A percentile compares a stretch with the other conserved stretches of the same genome.
Conservation (phyloP, 1,140 invertebrate species). For the Melanaphis sacchari region DNA sequence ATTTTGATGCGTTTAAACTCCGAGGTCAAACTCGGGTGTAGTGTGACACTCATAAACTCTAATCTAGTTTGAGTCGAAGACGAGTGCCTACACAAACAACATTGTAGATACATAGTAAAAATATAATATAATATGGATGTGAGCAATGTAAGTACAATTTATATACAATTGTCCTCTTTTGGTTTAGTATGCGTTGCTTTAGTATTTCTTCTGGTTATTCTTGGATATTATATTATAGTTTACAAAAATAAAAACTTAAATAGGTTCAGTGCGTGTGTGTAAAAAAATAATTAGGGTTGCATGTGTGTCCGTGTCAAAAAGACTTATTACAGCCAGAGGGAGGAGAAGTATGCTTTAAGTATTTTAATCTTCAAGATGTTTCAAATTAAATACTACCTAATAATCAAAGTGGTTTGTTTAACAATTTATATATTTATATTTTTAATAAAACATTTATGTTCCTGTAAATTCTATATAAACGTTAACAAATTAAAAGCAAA, state of each 20-base stretch:
- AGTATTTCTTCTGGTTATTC: conserved; percentile 13
- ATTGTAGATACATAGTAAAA: neutral
- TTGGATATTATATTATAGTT: conserved; percentile 10
- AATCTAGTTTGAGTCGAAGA: neutral
- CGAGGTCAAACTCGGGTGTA: neutral
- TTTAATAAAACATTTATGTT: neutral
- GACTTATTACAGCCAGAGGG: conserved; percentile 5
- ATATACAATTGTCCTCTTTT: neutral
- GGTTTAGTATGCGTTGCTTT: neutral
- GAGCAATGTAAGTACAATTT: neutral
- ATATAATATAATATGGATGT: neutral
- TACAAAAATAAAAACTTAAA: conserved; percentile 44
- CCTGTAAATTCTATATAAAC: neutral
- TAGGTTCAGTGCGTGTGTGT: neutral
- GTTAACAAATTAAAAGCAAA: neutral
- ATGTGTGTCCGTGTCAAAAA: conserved; percentile 6
- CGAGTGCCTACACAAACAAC: neutral
- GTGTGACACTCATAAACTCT: neutral
- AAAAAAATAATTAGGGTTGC: conserved; percentile 52
- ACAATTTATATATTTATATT: neutral
- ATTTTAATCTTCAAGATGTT: conserved; percentile 51
- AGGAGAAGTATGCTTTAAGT: neutral
- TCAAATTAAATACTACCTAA: conserved; percentile 19
- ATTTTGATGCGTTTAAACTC: neutral
- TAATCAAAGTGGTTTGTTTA: conserved; percentile 36